Percentiles rank a stretch among this genome's conserved stretches.
These are phyloP conservation scores for Palloptera scutellata DNA, from an alignment of 2,888 invertebrate genomes.

Conservation along the genomic window DNA sequence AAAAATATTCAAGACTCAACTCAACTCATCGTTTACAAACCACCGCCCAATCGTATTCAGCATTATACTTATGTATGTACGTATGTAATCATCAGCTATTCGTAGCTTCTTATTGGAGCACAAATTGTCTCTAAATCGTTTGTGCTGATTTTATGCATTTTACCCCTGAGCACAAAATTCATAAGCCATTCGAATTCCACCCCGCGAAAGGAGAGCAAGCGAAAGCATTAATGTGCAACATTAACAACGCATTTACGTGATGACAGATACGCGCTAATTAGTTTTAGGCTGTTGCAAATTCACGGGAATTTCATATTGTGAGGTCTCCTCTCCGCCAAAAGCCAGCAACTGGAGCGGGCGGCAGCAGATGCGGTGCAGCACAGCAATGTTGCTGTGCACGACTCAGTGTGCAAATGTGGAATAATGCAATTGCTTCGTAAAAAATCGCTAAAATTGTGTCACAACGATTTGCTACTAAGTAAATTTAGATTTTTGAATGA, in stretches of 20 bases:
- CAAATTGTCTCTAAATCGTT: too few relatives aligned
- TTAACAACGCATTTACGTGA: conserved; percentile 35
- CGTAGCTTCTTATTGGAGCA: too few relatives aligned
- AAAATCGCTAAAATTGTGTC: conserved; percentile 19
- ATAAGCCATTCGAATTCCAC: too few relatives aligned
- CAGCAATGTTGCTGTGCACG: conserved; percentile 32
- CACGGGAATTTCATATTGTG: conserved; percentile 48
- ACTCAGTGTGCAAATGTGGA: neutral
- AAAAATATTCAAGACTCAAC: too few relatives aligned
- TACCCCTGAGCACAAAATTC: too few relatives aligned
- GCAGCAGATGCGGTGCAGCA: conserved; percentile 11
- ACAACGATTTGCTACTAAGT: conserved; percentile 30
- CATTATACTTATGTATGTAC: too few relatives aligned
- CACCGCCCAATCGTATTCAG: too few relatives aligned
- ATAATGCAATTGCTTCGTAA: neutral
- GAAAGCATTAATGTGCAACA: neutral
- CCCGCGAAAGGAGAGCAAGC: too few relatives aligned
- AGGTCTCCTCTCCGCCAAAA: conserved; percentile 38
- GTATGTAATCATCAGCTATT: too few relatives aligned
- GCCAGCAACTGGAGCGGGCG: neutral
- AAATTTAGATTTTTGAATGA: conserved; percentile 16
- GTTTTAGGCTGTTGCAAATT: conserved; percentile 50
- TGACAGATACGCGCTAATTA: conserved; percentile 54
- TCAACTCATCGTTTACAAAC: too few relatives aligned
- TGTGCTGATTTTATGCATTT: too few relatives aligned